Evolutionary conservation across 2,113 vertebrate genomes (phyloP).

Genomic region (Rutilus rutilus): DNA sequence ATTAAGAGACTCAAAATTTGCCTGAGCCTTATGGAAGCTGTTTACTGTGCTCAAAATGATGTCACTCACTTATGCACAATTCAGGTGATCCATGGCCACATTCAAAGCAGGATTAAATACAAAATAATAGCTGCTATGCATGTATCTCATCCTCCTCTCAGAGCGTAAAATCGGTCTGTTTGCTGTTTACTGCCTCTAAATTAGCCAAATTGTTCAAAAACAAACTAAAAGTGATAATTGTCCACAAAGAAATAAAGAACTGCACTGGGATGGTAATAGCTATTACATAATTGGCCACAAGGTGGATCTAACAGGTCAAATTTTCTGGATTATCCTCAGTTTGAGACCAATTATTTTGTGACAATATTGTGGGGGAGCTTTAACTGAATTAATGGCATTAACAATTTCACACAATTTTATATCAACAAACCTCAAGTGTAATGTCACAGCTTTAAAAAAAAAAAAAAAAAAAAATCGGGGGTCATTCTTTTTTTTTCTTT

Average conservation of each 20-base stretch:
- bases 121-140: not conserved
- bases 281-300: slow-evolving; percentile 24
- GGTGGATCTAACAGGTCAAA: slow-evolving; percentile 8
- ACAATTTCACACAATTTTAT: not conserved
- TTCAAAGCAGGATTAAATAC: not conserved
- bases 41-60: not conserved
- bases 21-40: not conserved
- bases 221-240: not conserved
- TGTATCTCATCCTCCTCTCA: not conserved
- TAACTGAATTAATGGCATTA: too few relatives aligned
- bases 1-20: not conserved
- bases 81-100: not conserved
- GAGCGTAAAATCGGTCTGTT: not conserved
- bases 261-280: not conserved
- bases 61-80: not conserved
- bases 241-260: too few relatives aligned
- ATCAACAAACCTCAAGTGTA: not conserved
- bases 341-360: too few relatives aligned
- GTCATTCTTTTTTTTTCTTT: not conserved
- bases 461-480: not conserved
- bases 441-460: not conserved
- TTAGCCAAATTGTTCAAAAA: not conserved
- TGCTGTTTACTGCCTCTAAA: not conserved
- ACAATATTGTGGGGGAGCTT: not conserved
- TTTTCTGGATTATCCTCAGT: not conserved